These are phyloP conservation scores for Scaeva pyrastri DNA, from an alignment of 2,888 invertebrate species.

Conservation along the genomic window DNA sequence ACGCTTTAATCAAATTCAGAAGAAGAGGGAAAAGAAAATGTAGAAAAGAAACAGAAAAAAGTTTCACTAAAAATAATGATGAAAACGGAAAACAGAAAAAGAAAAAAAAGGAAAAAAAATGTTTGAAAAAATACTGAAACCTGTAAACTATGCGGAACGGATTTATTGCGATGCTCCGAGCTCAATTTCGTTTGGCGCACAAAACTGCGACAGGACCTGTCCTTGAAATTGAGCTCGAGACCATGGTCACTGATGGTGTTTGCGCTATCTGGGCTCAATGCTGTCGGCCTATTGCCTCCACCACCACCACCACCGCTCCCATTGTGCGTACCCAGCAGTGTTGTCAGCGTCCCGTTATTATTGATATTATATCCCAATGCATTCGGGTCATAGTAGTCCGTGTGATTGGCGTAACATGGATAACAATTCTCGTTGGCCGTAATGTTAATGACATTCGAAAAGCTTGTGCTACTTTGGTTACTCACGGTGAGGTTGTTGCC, in stretches of 20 bases:
- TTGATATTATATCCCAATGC: conserved; percentile 36
- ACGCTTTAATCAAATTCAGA: conserved; percentile 59
- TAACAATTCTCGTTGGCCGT: conserved; percentile 69
- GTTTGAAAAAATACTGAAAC: conserved; percentile 67
- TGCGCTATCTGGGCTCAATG: conserved; percentile 76
- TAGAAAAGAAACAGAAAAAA: conserved; percentile 12
- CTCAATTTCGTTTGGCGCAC: conserved; percentile 78
- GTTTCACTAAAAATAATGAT: neutral
- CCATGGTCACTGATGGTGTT: conserved; percentile 76
- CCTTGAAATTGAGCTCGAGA: conserved; percentile 78
- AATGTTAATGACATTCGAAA: conserved; percentile 67
- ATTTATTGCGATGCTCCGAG: conserved; percentile 79
- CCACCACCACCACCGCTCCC: conserved; percentile 73
- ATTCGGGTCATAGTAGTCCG: conserved; percentile 63
- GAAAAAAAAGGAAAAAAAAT: conserved; percentile 28
- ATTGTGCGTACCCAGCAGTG: conserved; percentile 59
- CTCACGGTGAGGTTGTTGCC: conserved; percentile 56
- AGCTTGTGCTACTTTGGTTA: conserved; percentile 63
- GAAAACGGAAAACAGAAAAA: neutral
- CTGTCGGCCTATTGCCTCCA: conserved; percentile 76
- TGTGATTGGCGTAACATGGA: conserved; percentile 65
- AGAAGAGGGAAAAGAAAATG: conserved; percentile 2
- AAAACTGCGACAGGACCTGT: conserved; percentile 79
- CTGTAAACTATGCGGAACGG: conserved; percentile 79
- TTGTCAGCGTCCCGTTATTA: neutral